Conservation (phyloP, 2,113 vertebrate genomes). For the Aptenodytes forsteri region DNA sequence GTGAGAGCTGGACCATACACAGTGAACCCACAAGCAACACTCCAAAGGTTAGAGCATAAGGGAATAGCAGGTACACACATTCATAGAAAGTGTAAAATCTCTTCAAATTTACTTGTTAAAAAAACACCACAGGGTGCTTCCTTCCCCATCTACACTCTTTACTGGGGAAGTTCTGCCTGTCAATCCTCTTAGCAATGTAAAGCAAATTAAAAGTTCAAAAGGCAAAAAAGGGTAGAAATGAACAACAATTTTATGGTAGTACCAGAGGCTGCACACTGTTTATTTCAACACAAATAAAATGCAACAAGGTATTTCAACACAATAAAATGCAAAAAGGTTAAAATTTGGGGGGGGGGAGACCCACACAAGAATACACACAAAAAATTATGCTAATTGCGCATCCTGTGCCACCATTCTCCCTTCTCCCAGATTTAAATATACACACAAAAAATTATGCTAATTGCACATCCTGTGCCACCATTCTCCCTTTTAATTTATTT, state of each 20-base stretch:
- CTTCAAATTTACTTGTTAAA: neutral
- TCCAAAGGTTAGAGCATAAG: neutral
- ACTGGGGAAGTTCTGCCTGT: neutral
- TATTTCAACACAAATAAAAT: neutral
- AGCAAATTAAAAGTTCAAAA: neutral
- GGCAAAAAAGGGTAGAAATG: neutral
- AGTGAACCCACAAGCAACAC: neutral
- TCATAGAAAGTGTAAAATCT: neutral
- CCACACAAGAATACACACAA: neutral
- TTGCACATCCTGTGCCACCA: neutral
- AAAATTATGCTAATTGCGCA: neutral
- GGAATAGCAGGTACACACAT: neutral
- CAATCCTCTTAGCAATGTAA: neutral
- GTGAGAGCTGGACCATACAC: neutral
- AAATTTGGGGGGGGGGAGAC: accelerated
- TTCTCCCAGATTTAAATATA: neutral
- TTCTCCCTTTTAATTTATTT: neutral
- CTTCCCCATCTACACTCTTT: neutral
- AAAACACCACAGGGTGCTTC: neutral
- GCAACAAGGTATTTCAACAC: neutral
- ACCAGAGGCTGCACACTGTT: neutral
- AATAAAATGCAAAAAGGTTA: neutral
- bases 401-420: neutral
- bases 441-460: neutral
- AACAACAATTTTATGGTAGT: neutral